A percentile compares a stretch with the other conserved stretches of the same genome.
These are phyloP conservation scores for Acestrorhynchus altus DNA, from an alignment of 2,797 vertebrate genomes.

Conservation along the genomic window DNA sequence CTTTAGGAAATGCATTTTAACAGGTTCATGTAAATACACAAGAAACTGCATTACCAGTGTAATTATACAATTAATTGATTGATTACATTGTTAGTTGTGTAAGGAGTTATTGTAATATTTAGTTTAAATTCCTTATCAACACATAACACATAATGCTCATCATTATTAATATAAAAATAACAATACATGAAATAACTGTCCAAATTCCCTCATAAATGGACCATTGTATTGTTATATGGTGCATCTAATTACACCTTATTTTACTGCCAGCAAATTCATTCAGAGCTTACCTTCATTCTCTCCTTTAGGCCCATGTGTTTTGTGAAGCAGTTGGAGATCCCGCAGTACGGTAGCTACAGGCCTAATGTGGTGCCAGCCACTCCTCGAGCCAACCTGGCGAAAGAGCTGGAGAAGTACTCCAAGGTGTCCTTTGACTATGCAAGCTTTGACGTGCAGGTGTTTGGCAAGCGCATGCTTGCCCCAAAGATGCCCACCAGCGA, in stretches of 20 bases:
- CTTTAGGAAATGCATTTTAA: no score
- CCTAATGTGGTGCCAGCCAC: constrained; percentile 91
- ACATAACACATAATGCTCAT: no score
- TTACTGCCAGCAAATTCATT: background rate
- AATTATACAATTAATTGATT: no score
- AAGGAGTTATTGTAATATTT: no score
- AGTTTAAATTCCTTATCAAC: no score
- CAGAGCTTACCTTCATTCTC: background rate
- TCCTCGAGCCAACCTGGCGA: constrained; percentile 95
- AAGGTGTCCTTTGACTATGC: constrained; percentile 99
- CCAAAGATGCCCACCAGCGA: constrained; percentile 94
- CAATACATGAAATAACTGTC: no score
- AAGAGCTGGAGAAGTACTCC: constrained; percentile 99
- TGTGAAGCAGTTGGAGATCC: constrained; percentile 97
- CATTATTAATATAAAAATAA: no score
- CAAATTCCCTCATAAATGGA: no score
- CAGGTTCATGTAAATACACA: no score
- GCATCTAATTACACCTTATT: background rate
- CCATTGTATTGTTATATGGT: no score
- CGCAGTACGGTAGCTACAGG: constrained; percentile 93
- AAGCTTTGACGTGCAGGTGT: constrained; percentile 99
- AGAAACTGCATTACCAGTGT: no score
- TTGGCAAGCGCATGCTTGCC: constrained; percentile 97
- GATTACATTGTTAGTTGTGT: no score
- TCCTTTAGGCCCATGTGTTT: constrained; percentile 95